These are phyloP conservation scores for Prochilodus magdalenae DNA, from an alignment of 2,113 vertebrate genomes.

Conservation along the genomic window DNA sequence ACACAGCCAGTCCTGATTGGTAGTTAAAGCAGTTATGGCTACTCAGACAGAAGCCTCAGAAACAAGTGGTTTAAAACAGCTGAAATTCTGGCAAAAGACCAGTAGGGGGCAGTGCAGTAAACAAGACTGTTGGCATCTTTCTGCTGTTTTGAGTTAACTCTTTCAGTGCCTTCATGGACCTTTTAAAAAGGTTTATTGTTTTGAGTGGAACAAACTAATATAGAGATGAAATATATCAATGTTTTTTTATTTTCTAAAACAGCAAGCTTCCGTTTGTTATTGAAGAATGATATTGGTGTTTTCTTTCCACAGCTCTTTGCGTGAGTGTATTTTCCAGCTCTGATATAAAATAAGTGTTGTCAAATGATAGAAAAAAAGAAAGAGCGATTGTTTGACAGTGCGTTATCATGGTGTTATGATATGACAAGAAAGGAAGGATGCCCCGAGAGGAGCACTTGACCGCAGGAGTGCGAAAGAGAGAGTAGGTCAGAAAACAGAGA, in stretches of 20 bases:
- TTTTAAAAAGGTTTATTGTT: background rate
- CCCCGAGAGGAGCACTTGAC: conserved; percentile 46
- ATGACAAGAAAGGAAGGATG: conserved; percentile 31
- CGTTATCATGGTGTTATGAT: conserved; percentile 37
- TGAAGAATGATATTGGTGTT: background rate
- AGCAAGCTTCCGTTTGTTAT: no score
- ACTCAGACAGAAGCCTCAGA: conserved; percentile 11
- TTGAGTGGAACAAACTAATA: background rate
- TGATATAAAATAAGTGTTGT: background rate
- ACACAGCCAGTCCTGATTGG: conserved; percentile 39
- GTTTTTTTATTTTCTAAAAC: background rate
- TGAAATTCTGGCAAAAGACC: conserved; percentile 46
- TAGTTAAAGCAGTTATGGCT: conserved; percentile 2
- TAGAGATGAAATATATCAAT: background rate
- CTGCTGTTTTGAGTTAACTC: conserved; percentile 47
- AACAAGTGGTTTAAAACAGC: background rate
- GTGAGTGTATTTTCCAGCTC: background rate
- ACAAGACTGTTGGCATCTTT: conserved; percentile 34
- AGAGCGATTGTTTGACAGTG: conserved; percentile 22
- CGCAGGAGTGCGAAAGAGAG: conserved; percentile 27
- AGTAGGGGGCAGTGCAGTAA: conserved; percentile 62
- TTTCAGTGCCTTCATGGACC: conserved; percentile 39
- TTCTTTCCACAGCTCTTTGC: no score
- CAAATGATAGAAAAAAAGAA: background rate
- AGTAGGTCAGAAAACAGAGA: conserved; percentile 34